Evolutionary conservation across 2,797 vertebrate species (phyloP).

Genomic region (Capromys pilorides): DNA sequence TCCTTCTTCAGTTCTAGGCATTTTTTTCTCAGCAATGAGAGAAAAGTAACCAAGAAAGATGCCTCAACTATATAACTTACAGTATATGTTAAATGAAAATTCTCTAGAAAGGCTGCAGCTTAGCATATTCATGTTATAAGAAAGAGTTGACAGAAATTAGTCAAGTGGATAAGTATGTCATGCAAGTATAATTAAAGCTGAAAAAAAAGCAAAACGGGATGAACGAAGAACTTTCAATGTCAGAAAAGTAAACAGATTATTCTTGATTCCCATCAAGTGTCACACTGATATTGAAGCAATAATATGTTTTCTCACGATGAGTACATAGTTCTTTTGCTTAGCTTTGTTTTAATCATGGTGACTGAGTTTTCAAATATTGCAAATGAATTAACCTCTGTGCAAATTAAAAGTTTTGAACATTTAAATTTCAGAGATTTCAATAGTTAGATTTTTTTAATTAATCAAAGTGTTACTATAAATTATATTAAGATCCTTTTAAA

Average conservation of each 20-base stretch:
- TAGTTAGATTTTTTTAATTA: neutral
- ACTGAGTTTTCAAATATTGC: conserved; percentile 35
- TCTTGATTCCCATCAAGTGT: neutral
- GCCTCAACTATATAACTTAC: neutral
- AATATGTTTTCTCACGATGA: neutral
- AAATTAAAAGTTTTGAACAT: neutral
- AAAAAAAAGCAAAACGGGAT: neutral
- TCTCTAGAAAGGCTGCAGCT: neutral
- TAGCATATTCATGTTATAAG: neutral
- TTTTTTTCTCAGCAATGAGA: too few species aligned
- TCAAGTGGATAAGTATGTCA: neutral
- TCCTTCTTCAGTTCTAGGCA: too few species aligned
- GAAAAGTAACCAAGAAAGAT: neutral
- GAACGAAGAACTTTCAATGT: neutral
- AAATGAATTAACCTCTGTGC: neutral
- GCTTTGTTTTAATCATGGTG: neutral
- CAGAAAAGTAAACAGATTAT: neutral
- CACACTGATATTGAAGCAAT: neutral
- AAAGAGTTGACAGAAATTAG: neutral
- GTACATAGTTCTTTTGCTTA: neutral
- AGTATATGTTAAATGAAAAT: neutral
- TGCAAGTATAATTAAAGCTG: neutral
- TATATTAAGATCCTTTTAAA: neutral
- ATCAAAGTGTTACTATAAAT: neutral
- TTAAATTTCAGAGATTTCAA: neutral